phyloP scores from a whole-genome alignment of 1,140 invertebrate species.

The Drosophila seguyi region DNA sequence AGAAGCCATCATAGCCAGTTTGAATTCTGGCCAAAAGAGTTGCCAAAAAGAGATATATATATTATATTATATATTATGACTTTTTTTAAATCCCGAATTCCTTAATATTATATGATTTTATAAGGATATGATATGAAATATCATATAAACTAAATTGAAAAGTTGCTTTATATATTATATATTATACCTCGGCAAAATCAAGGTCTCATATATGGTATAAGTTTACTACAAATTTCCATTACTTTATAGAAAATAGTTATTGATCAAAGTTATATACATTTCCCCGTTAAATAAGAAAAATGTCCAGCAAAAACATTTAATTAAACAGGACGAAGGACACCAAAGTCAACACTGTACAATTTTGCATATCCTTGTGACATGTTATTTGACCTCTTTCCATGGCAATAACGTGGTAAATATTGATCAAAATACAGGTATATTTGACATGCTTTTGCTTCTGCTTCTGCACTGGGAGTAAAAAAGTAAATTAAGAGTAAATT shows the following conservation, averaged over 20 bases:
- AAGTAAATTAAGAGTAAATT: neutral
- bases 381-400: slow-evolving; percentile 4
- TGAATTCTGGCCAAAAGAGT: neutral
- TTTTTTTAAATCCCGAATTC: no score
- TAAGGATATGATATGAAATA: no score
- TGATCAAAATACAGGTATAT: neutral
- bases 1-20: neutral
- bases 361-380: slow-evolving; percentile 2
- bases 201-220: no score
- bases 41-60: no score
- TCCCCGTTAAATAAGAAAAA: neutral
- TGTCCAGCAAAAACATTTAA: neutral
- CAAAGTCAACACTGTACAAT: neutral
- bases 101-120: no score
- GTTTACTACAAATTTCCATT: neutral
- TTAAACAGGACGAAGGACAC: neutral
- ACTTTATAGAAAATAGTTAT: neutral
- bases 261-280: no score
- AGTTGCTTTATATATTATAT: no score
- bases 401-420: slow-evolving; percentile 1
- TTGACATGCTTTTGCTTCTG: neutral
- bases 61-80: no score
- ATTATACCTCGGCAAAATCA: no score
- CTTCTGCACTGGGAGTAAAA: neutral
- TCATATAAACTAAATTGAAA: no score